phyloP scores from a whole-genome alignment of 2,113 vertebrate genomes.

The Amphiprion ocellaris region DNA sequence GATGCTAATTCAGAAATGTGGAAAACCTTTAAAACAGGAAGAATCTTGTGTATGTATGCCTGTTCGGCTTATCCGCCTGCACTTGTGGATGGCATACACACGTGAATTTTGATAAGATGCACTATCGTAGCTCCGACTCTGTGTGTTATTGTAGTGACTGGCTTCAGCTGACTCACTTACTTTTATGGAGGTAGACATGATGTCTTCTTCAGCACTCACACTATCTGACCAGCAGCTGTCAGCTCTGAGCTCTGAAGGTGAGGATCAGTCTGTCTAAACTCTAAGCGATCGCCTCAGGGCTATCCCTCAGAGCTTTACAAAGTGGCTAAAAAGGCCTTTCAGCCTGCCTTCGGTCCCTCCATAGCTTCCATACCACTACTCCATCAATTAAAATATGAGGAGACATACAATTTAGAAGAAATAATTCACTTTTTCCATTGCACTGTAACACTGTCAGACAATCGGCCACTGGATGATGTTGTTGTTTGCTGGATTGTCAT shows the following conservation, averaged over 20 bases:
- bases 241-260: slow-evolving; percentile 33
- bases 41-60: neutral
- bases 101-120: neutral
- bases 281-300: slow-evolving; percentile 34
- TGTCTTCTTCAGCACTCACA: slow-evolving; percentile 37
- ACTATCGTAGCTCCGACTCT: neutral
- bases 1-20: slow-evolving; percentile 2
- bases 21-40: slow-evolving; percentile 9
- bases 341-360: slow-evolving; percentile 10
- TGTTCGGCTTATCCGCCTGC: slow-evolving; percentile 11
- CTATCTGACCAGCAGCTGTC: slow-evolving; percentile 65
- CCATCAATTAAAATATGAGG: slow-evolving; percentile 22
- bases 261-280: slow-evolving; percentile 46
- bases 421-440: neutral
- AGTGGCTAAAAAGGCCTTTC: slow-evolving; percentile 50
- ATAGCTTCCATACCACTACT: slow-evolving; percentile 11
- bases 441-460: neutral
- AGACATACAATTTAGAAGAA: neutral
- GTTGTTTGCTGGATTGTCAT: slow-evolving; percentile 13
- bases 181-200: slow-evolving; percentile 30
- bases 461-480: neutral
- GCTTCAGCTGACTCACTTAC: slow-evolving; percentile 22
- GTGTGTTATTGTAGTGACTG: slow-evolving; percentile 1
- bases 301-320: slow-evolving; percentile 35
- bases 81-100: neutral